Evolutionary conservation across 1,140 invertebrate genomes (phyloP).

Genomic region (Kradibia gibbosae): DNA sequence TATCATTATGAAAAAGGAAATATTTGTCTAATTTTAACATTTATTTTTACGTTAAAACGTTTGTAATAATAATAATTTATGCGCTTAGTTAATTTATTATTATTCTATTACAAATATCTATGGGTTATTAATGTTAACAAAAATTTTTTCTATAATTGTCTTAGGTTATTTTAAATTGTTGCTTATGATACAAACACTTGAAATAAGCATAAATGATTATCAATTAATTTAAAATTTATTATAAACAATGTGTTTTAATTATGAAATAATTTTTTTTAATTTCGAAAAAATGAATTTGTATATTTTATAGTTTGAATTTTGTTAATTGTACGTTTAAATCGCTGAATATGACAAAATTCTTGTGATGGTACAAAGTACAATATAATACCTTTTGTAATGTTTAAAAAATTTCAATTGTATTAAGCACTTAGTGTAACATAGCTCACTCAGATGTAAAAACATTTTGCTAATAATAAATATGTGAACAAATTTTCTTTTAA

Average conservation of each 20-base stretch:
- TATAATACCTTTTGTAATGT: not conserved
- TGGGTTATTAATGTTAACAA: not conserved
- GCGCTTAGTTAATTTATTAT: not conserved
- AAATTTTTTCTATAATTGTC: not conserved
- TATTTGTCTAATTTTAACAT: not conserved
- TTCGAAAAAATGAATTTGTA: not conserved
- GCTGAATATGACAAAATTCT: not conserved
- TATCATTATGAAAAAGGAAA: not conserved
- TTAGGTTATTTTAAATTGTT: not conserved
- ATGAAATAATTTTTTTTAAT: not conserved
- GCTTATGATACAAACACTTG: not conserved
- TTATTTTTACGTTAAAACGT: not conserved
- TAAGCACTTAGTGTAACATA: not conserved
- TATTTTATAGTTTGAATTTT: not conserved
- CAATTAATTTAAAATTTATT: not conserved
- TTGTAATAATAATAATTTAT: not conserved
- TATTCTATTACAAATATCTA: not conserved
- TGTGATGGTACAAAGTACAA: conserved; percentile 1
- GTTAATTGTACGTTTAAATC: not conserved
- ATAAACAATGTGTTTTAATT: not conserved
- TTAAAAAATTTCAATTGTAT: not conserved
- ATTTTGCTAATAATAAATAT: conserved; percentile 16
- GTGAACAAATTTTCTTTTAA: not conserved
- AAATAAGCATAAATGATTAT: not conserved
- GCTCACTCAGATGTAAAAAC: not conserved